Evolutionary conservation across 2,113 vertebrate genomes (phyloP).

Genomic region (Heptranchias perlo): DNA sequence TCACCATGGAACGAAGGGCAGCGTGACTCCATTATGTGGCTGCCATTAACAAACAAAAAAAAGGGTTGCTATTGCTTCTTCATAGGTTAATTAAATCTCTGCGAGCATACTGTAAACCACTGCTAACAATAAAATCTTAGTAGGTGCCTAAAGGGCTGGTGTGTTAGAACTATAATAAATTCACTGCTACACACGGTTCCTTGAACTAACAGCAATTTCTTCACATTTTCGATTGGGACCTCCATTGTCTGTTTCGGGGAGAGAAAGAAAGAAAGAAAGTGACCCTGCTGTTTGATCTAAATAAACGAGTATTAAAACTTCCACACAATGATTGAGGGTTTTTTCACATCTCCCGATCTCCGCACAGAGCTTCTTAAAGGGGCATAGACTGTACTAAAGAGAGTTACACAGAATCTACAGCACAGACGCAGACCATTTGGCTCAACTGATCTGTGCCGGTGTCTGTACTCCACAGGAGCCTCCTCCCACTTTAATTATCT

Average conservation of each 20-base stretch:
- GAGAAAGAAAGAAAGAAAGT: neutral
- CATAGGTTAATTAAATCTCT: neutral
- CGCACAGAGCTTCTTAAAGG: no score
- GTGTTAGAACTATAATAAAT: neutral
- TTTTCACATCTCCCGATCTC: no score
- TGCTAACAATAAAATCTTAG: neutral
- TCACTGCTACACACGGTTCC: neutral
- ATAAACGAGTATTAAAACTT: no score
- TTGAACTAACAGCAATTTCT: neutral
- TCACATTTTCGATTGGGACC: neutral
- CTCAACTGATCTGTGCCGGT: no score
- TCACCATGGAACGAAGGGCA: neutral
- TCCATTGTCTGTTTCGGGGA: neutral
- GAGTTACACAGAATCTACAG: no score
- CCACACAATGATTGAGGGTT: no score
- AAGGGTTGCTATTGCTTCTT: neutral
- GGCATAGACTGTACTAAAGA: no score
- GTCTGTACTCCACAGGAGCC: no score
- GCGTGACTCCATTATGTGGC: neutral
- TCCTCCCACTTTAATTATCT: no score
- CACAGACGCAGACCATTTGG: no score
- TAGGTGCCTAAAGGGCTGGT: neutral
- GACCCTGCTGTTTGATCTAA: neutral
- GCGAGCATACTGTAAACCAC: neutral
- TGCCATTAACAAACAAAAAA: neutral